Conservation (phyloP, 2,888 invertebrate genomes). For the Plebejus melissa region DNA sequence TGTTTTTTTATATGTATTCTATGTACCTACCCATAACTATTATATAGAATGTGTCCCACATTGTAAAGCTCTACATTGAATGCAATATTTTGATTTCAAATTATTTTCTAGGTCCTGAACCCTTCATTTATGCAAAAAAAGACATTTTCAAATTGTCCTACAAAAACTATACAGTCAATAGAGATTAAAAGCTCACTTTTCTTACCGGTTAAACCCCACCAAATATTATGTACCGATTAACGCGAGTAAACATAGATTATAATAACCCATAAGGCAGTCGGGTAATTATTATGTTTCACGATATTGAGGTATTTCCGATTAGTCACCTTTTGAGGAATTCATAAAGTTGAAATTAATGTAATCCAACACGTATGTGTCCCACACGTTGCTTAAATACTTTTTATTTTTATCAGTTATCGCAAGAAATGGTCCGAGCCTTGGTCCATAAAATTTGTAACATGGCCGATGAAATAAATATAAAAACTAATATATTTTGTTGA, state of each 20-base stretch:
- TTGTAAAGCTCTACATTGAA: too few species aligned
- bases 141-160: too few species aligned
- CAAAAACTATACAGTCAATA: neutral
- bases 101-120: too few species aligned
- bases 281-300: neutral
- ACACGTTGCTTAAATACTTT: conserved; percentile 15
- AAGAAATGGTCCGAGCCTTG: conserved; percentile 9
- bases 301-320: conserved; percentile 6
- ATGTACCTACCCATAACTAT: too few species aligned
- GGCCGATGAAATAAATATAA: conserved; percentile 5
- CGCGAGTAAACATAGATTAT: neutral
- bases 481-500: neutral
- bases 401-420: conserved; percentile 13
- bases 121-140: too few species aligned
- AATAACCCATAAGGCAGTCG: too few species aligned
- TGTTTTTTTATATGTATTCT: too few species aligned
- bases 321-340: conserved; percentile 1
- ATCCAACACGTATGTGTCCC: neutral
- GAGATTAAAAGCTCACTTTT: neutral
- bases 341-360: conserved; percentile 14
- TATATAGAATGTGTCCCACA: too few species aligned
- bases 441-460: conserved; percentile 15
- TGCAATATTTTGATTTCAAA: too few species aligned
- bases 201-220: neutral
- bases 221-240: neutral